Base-by-base conservation (phyloP, 2,888 invertebrate genomes). In the Calliphora vomitoria region DNA sequence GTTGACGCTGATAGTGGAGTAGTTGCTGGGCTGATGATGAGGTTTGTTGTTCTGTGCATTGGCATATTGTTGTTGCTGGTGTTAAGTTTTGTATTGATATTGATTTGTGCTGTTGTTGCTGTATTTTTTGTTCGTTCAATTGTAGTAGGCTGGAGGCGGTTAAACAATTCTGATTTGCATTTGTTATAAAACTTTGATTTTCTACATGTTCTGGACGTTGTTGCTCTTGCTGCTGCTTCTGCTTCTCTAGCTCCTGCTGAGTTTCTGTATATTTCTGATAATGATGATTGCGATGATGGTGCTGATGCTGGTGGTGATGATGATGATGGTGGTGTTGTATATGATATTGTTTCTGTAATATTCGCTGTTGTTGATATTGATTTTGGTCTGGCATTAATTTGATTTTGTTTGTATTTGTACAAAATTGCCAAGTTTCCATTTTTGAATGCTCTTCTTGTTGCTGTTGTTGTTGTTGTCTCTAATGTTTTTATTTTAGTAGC, bases 351-450 rank as follows among this genome's bases (percentile, higher is more conserved):
- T 84, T 76, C 76, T 82, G 72, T 76, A 85, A 68, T 74, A 81
- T 76, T 83, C 81, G 53, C 41, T 83, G 75, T 58, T 86, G 53
- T 62, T 75, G 75, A 15, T 86, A 76, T 74, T 82, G 86, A 64
- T 78, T 38, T 64, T 82, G 84, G 47, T 80, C 76, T 68, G 71
- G 55, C 82, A 86, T 82, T 82, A 82, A 85, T 79, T 87, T 75
- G 62, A 87, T 55, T 85, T 82, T 78, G 74, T 82, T 85, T 84
- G 66, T 66, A 72, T 86, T 82, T 78, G 82, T 69, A 78, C 20
- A 74, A 79, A 79, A 71, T 82, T 82, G 85, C 87, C 78, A 78
- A 66, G 82, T 64, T 79, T 82, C 87, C 87, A 87, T 87, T 85
- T 82, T 87, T 87, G 69, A 80, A 69, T 11, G 53, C 58, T 69